These are phyloP conservation scores for Sacculina carcini DNA, from an alignment of 2,888 invertebrate genomes.

Conservation along the genomic window DNA sequence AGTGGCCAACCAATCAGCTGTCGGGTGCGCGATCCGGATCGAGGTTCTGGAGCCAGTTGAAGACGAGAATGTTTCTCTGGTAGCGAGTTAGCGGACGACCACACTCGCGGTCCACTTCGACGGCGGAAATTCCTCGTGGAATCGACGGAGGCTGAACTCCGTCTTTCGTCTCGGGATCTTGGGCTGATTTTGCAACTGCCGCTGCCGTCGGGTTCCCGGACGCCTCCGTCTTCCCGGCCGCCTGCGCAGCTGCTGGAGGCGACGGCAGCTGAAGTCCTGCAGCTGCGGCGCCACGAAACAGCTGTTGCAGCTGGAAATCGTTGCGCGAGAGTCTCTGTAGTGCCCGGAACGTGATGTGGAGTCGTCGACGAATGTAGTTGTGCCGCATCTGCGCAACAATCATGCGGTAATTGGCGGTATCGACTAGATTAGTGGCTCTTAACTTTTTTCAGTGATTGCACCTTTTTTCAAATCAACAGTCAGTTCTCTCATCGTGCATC, in stretches of 20 bases:
- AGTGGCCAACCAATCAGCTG: conserved; percentile 8
- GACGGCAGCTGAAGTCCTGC: no score
- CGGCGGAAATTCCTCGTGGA: conserved; percentile 10
- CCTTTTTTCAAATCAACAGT: no score
- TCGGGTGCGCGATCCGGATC: no score
- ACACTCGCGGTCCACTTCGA: conserved; percentile 47
- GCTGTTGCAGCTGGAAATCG: conserved; percentile 44
- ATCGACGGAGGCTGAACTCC: neutral
- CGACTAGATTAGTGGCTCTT: no score
- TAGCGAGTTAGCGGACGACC: conserved; percentile 64
- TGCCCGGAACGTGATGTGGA: conserved; percentile 52
- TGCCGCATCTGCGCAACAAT: conserved; percentile 33
- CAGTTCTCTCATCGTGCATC: no score
- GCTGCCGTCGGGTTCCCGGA: conserved; percentile 4
- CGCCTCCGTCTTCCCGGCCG: conserved; percentile 17
- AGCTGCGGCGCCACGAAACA: conserved; percentile 11
- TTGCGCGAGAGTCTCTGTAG: conserved; percentile 52
- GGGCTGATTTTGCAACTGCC: conserved; percentile 11
- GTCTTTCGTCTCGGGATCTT: conserved; percentile 20
- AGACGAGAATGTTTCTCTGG: conserved; percentile 82
- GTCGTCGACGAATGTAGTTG: conserved; percentile 45
- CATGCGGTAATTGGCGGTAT: no score
- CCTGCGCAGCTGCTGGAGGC: conserved; percentile 16
- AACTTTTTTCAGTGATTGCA: no score
- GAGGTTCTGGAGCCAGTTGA: conserved; percentile 72